Conservation (phyloP, 2,888 invertebrate genomes). For the Labia minor region DNA sequence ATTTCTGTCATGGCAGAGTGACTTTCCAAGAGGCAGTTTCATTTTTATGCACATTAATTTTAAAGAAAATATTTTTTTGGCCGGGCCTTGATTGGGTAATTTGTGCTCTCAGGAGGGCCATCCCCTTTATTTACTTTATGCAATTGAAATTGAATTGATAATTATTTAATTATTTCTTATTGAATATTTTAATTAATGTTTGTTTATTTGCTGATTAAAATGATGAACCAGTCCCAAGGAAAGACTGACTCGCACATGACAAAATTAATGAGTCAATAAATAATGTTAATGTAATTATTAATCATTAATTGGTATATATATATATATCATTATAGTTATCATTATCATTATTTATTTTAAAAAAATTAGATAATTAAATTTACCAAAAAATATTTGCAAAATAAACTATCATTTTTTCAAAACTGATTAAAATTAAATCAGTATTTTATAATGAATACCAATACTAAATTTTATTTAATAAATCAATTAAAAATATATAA, state of each 20-base stretch:
- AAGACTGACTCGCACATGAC: constrained; percentile 6
- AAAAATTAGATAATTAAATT: too few species aligned
- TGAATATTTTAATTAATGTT: not conserved
- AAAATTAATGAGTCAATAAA: not conserved
- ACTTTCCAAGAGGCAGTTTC: not conserved
- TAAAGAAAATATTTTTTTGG: not conserved
- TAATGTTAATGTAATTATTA: too few species aligned
- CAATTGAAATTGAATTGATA: not conserved
- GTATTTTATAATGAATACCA: too few species aligned
- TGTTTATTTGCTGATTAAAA: not conserved
- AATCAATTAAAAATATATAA: too few species aligned
- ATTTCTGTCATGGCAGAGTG: not conserved
- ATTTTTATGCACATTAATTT: not conserved
- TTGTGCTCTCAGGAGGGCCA: not conserved
- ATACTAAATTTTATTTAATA: too few species aligned
- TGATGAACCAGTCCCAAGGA: not conserved
- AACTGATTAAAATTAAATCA: too few species aligned
- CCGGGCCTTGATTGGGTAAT: not conserved
- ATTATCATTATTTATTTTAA: too few species aligned
- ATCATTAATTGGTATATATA: too few species aligned
- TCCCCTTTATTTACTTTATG: not conserved
- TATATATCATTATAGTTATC: too few species aligned
- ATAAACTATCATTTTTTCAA: too few species aligned
- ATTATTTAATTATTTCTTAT: not conserved
- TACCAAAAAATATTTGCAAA: too few species aligned